Base-by-base conservation (phyloP, 2,888 invertebrate species). In the Coelopa pilipes region DNA sequence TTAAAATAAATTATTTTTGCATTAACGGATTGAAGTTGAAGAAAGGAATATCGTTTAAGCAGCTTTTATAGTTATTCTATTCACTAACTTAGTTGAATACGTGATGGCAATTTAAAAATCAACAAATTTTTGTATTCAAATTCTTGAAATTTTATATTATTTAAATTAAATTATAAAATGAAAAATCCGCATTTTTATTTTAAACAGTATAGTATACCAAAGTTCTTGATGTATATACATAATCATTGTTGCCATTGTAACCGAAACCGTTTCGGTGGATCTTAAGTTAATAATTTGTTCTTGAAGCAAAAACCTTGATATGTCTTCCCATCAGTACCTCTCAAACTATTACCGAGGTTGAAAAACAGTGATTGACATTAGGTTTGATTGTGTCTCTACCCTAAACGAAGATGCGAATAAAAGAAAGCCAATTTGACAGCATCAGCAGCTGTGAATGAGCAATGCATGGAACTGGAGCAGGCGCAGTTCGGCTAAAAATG, bases 41-140 rank as follows among this genome's bases (percentile, higher is more conserved):
- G 1, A 60, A 70, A 49, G 21, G 50, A 66, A 13, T 60, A 70
- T 47, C 46, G 21, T 49, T 70, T 70, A 70, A 70, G n/a, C 47
- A 49, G 50, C 50, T 66, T 66, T 24, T 65, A 62, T 62, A 62
- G 34, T n/a, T 53, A 53, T 19, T 19, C 59, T 34, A 19, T 59
- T 59, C 59, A 10, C 59, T 59, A 59, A 59, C n/a, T 65, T 47
- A 17, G 65, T 65, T 50, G 19, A 66, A 66, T 66, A 15, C 46
- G 34, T 7, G 34, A 34, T 34, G 34, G 34, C 34, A 34, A 4
- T 34, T 34, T 4, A 69, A 70, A 70, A 24, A 24, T 69, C 60
- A 70, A 70, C 49, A 70, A 69, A 55, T 60, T 60, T 65, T 65
- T 71, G 65, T 71, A 63, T 59, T 71, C 15, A 4, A 65, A 71